Base-by-base conservation (phyloP, 37 sponge, comb jelly and placozoan species). In the Chondrosia reniformis region DNA sequence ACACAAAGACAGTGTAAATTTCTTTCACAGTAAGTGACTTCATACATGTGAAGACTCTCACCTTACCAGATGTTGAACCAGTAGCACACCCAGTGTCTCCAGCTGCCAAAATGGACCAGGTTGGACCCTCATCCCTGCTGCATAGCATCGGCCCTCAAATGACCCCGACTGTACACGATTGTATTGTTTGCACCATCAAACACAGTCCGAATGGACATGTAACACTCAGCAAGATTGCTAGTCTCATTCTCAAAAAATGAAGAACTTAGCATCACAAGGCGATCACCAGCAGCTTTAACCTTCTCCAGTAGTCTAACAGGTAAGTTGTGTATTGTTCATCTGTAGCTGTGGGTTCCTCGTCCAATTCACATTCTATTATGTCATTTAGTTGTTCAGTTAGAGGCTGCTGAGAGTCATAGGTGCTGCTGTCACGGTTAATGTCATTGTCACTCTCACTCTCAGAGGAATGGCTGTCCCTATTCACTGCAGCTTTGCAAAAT, bases 141-240 rank as follows among this genome's bases (percentile, higher is more conserved):
- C 72, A 65, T 55, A 55, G 57, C 71, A 80, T 4, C 56, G 46
- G 0, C 34, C 46, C 55, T 80, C 55, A 54, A 66, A 80, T 71
- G 81, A 46, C 0, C 81, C 69, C 27, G 32, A 44, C 44, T 64
- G 80, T 5, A 49, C 8, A 28, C 69, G 66, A 36, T 80, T 80
- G 67, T 30, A 39, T 24, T 46, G 52, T 43, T 80, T 66, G 3
- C 80, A 30, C 80, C 69, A 80, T 80, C 80, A 37, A 46, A 64
- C 9, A 30, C 25, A 40, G 45, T 30, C 45, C 80, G 9, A 12
- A 80, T 38, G 33, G 24, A 7, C 80, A 80, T 80, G 69, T 64
- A 80, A 21, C 54, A 46, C 55, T 80, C 69, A 28, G 80, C 67
- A 4, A 64, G 34, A 10, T 80, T 65, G 32, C 67, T 80, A 2